These are phyloP conservation scores for Callipepla californica DNA, from an alignment of 2,113 vertebrate species.

Conservation along the genomic window DNA sequence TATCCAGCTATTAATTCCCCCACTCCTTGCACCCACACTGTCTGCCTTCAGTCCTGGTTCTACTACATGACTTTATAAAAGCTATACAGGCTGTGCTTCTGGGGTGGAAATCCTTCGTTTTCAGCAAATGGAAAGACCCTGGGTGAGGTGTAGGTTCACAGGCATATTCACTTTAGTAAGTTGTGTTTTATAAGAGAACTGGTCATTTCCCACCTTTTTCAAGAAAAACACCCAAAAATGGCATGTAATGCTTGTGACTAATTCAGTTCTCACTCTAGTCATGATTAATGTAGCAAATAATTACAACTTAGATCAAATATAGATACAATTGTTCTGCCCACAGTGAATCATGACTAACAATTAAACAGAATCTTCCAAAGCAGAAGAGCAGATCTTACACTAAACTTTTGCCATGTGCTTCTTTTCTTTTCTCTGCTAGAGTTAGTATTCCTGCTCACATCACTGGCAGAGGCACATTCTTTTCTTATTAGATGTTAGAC, in stretches of 20 bases:
- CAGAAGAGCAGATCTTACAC: slow-evolving; percentile 42
- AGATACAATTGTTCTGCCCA: slow-evolving; percentile 84
- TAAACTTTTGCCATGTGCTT: slow-evolving; percentile 58
- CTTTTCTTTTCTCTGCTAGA: not conserved
- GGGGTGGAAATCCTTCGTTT: not conserved
- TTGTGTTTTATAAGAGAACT: slow-evolving; percentile 17
- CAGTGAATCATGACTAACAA: slow-evolving; percentile 78
- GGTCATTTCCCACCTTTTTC: not conserved
- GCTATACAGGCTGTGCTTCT: not conserved
- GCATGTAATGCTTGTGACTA: slow-evolving; percentile 71
- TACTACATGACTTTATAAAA: not conserved
- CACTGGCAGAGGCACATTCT: slow-evolving; percentile 39
- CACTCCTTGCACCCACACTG: rapidly evolving
- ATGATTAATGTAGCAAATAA: slow-evolving; percentile 86
- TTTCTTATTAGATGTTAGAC: slow-evolving; percentile 45
- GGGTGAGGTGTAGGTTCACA: not conserved
- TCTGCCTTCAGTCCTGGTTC: not conserved
- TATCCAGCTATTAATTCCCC: not conserved
- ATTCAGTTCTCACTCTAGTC: slow-evolving; percentile 83
- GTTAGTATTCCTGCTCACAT: slow-evolving; percentile 49
- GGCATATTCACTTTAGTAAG: not conserved
- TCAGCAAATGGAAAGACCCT: not conserved
- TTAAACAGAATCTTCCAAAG: slow-evolving; percentile 76
- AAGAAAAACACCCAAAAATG: slow-evolving; percentile 8
- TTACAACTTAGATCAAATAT: slow-evolving; percentile 84